Evolutionary conservation across 2,113 vertebrate genomes (phyloP).

Genomic region (Lipotes vexillifer): DNA sequence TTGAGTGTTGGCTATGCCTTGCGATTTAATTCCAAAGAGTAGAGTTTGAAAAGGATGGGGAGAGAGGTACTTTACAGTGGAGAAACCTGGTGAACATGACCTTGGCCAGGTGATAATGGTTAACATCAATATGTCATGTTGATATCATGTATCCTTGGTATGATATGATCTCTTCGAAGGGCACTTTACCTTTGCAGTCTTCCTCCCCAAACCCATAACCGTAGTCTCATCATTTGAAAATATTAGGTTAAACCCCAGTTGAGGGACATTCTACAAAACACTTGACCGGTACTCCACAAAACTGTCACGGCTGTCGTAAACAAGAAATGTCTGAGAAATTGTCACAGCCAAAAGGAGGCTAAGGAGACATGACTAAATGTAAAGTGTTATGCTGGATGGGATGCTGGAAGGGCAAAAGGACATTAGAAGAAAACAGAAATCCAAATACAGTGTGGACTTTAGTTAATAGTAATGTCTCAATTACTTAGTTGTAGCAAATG

Average conservation of each 20-base stretch:
- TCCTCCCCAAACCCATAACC: neutral
- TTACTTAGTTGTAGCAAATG: neutral
- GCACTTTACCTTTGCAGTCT: neutral
- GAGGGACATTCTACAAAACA: neutral
- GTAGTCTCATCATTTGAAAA: neutral
- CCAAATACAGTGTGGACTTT: neutral
- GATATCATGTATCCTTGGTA: neutral
- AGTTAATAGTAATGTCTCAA: neutral
- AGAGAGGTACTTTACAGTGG: neutral
- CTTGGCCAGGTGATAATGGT: neutral
- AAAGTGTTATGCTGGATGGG: neutral
- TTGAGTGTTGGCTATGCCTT: neutral
- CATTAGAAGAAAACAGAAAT: neutral
- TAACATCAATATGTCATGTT: neutral
- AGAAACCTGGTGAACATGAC: neutral
- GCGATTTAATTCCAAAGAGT: neutral
- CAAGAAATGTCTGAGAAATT: neutral
- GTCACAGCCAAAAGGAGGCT: neutral
- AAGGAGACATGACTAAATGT: neutral
- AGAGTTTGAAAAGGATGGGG: neutral
- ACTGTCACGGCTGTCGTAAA: neutral
- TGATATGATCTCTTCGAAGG: neutral
- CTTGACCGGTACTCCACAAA: neutral
- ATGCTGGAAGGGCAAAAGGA: neutral
- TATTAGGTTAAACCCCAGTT: neutral